phyloP scores from a whole-genome alignment of 2,888 invertebrate species.

The Sinotaia quadrata region DNA sequence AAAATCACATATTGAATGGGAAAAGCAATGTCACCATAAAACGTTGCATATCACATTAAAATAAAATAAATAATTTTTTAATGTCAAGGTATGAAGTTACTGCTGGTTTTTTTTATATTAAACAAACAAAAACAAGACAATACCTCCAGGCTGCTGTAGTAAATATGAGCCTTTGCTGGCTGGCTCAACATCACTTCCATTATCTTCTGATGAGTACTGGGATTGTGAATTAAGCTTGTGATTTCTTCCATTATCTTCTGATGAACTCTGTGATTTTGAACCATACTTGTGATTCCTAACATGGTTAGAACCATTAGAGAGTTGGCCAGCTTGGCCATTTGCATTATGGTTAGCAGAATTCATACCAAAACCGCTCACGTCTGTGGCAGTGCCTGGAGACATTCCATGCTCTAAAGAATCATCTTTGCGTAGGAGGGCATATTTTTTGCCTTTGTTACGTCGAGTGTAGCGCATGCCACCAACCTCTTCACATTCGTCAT shows the following conservation, averaged over 20 bases:
- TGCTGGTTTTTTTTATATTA: too few species aligned
- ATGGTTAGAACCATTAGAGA: slow-evolving; percentile 17
- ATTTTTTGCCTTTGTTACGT: slow-evolving; percentile 65
- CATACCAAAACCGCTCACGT: slow-evolving; percentile 25
- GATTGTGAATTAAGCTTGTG: slow-evolving; percentile 49
- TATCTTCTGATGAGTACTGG: slow-evolving; percentile 59
- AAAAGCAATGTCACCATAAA: too few species aligned
- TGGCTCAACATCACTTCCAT: slow-evolving; percentile 60
- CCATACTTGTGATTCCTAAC: slow-evolving; percentile 38
- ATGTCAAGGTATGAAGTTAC: too few species aligned
- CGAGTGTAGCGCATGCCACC: slow-evolving; percentile 58
- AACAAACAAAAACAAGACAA: slow-evolving; percentile 6
- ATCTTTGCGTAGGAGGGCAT: slow-evolving; percentile 62
- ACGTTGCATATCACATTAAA: too few species aligned
- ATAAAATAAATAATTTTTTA: too few species aligned
- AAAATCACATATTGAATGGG: too few species aligned
- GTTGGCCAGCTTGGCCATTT: slow-evolving; percentile 22
- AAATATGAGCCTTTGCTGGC: slow-evolving; percentile 55
- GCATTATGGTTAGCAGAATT: slow-evolving; percentile 28
- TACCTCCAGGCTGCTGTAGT: slow-evolving; percentile 75
- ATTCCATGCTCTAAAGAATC: slow-evolving; percentile 56
- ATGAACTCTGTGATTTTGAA: slow-evolving; percentile 53
- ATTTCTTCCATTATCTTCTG: slow-evolving; percentile 59
- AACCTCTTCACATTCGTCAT: slow-evolving; percentile 64
- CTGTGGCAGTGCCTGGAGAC: slow-evolving; percentile 35